Conservation (phyloP, 2,888 invertebrate species). For the Meghimatium bilineatum region DNA sequence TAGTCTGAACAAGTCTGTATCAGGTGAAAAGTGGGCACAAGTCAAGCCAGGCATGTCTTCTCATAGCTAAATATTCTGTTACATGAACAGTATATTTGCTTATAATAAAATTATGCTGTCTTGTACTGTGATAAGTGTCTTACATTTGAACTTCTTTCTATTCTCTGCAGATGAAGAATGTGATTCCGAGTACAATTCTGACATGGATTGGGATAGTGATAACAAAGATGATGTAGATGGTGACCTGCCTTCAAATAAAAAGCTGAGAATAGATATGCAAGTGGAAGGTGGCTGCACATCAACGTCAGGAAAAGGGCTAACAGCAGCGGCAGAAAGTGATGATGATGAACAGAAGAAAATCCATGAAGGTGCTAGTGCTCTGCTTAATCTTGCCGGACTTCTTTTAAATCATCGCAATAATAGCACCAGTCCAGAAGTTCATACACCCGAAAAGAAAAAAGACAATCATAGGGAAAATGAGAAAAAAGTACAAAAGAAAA, state of each 20-base stretch:
- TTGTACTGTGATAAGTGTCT: background rate
- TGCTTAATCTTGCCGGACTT: slow-evolving; percentile 86
- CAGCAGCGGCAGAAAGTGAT: slow-evolving; percentile 50
- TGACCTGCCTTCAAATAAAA: slow-evolving; percentile 51
- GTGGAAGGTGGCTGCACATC: background rate
- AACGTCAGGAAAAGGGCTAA: background rate
- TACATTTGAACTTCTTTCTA: background rate
- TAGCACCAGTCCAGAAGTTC: slow-evolving; percentile 16
- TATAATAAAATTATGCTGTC: too few relatives aligned
- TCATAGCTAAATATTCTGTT: too few relatives aligned
- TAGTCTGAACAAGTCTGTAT: too few relatives aligned
- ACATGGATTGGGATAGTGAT: slow-evolving; percentile 57
- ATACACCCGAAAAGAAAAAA: background rate
- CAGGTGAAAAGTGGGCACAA: too few relatives aligned
- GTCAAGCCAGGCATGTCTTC: too few relatives aligned
- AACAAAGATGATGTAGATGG: slow-evolving; percentile 69
- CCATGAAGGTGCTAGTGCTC: slow-evolving; percentile 87
- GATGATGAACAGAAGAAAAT: slow-evolving; percentile 79
- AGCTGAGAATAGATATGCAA: slow-evolving; percentile 43
- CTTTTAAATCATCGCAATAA: slow-evolving; percentile 31
- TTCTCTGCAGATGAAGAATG: slow-evolving; percentile 45
- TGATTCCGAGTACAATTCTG: slow-evolving; percentile 54
- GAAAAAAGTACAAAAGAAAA: background rate
- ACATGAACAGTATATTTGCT: too few relatives aligned
- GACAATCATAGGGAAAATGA: background rate